Evolutionary conservation across 2,888 invertebrate species (phyloP), one percentile per base, ranked within the genome.

Genomic region (Opisthograptis luteolata): DNA sequence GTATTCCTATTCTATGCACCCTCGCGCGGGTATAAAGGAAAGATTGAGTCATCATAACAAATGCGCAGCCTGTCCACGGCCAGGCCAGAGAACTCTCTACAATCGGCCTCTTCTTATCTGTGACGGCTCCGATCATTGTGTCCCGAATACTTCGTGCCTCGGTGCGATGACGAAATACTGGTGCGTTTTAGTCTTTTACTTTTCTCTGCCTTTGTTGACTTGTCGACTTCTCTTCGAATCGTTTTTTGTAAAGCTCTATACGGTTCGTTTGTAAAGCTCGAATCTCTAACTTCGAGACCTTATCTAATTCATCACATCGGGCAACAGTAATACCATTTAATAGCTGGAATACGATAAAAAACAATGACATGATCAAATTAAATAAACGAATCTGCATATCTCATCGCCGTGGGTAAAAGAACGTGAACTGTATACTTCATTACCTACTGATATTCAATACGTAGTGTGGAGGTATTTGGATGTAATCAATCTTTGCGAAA

Each of bases 31-130:
- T 66, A 86, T 83, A 89, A 89, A 87, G 86, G 81, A 89, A 89
- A 78, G 74, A 89, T 88, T 85, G 86, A 89, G 87, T 89, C 89
- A 89, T 89, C 88, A 87, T 84, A 89, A 89, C 88, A 89, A 87
- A 89, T 87, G 84, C 81, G 75, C 79, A 78, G 72, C 73, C 75
- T 73, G 76, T 81, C 76, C 70, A 63, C 70, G 66, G 55, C 62
- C 75, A 79, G 80, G 76, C 76, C 80, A 79, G 72, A 68, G 81
- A 83, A 83, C 84, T 82, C 75, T 72, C 73, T 64, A 84, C 86
- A 87, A 84, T 87, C 84, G 80, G 73, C 66, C 71, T 76, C 77
- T 74, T 81, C 83, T 87, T 86, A 87, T 87, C 87, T 87, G 82
- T 83, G 87, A 86, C 82, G 84, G 84, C 76, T 71, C 62, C 73